phyloP scores from a whole-genome alignment of 2,888 invertebrate genomes.

The Cancer borealis region DNA sequence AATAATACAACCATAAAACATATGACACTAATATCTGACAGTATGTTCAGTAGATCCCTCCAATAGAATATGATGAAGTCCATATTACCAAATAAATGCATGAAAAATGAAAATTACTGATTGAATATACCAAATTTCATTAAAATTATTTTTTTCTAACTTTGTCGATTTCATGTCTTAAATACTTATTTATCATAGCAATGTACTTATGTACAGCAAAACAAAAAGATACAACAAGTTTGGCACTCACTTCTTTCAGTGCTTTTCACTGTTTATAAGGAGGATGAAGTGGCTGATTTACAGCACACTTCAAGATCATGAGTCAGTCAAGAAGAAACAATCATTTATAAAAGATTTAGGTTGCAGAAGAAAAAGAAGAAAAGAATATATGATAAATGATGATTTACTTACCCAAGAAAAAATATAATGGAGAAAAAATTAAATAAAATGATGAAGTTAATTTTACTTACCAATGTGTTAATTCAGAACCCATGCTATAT shows the following conservation, averaged over 20 bases:
- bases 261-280: not conserved
- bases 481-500: not conserved
- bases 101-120: constrained; percentile 3
- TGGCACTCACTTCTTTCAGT: not conserved
- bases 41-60: not conserved
- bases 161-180: not conserved
- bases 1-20: constrained; percentile 43
- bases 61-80: not conserved
- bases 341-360: not conserved
- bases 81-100: constrained; percentile 18
- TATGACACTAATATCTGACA: not conserved
- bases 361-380: not conserved
- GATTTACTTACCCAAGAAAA: too few relatives aligned
- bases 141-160: not conserved
- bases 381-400: not conserved
- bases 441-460: not conserved
- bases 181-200: not conserved
- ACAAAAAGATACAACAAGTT: not conserved
- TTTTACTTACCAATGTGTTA: not conserved
- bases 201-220: constrained; percentile 21
- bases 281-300: not conserved
- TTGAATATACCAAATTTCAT: not conserved
- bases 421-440: too few relatives aligned
- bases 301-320: not conserved
- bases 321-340: not conserved